Base-by-base conservation (phyloP, 2,113 vertebrate species). In the Phyllopteryx taeniolatus region DNA sequence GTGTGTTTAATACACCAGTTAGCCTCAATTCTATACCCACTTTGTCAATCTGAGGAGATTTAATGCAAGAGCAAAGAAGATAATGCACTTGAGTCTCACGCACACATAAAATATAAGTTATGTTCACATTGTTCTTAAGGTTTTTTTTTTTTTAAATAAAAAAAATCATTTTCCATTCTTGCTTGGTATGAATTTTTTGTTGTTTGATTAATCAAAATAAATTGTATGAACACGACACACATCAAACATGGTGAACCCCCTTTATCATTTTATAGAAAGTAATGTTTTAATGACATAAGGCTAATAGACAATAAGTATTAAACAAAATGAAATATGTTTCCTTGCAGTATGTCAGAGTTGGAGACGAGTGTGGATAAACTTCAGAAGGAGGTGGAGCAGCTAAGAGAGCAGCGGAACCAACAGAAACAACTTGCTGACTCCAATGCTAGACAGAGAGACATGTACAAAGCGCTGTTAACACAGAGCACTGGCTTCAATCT, bases 361-460 rank as follows among this genome's bases (percentile, higher is more conserved):
- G 94, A 96, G 76, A 75, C 86, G 19, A 92, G 90, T 69, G 89
- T 97, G 62, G 91, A 93, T 14, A 92, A 90, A 59, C 91, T 94
- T 9, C 82, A 95, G 42, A 79, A 74, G 59, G 96, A 99, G 78
- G 64, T 95, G 1, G 95, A 95, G 73, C 94, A 94, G 66, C 88
- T 97, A 27, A 94, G 89, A 49, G 95, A 97, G 64, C 94, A 95
- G 0, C 94, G 93, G 39, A 95, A 94, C 31, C 96, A 96, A 81
- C 98, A 97, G 72, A 91, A 95, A 85, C 95, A 96, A 77, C 92
- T 99, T 8, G 93, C 96, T 0, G 96, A 99, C 80, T 99, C 97
- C 31, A 93, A 91, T 46, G 93, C 93, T 65, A 93, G 97, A 46
- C 98, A 99, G 88, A 94, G 97, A 64, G 97, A 99, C 78, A 98